Percentiles rank a stretch among this genome's conserved stretches.
These are phyloP conservation scores for Diloba caeruleocephala DNA, from an alignment of 2,888 invertebrate genomes.

Conservation along the genomic window DNA sequence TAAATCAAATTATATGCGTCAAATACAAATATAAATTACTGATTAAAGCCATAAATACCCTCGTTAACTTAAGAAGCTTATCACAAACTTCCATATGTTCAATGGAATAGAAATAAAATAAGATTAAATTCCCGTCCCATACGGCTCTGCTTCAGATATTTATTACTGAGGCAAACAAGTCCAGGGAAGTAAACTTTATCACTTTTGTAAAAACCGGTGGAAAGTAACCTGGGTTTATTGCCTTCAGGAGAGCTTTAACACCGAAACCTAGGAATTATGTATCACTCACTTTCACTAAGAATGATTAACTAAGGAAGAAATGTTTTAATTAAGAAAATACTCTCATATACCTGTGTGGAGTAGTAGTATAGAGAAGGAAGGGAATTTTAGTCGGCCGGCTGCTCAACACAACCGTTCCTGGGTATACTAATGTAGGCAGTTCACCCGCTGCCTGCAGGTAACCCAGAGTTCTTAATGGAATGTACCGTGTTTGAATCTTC, in stretches of 20 bases:
- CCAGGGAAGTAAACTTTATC: conserved; percentile 55
- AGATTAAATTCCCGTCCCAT: conserved; percentile 49
- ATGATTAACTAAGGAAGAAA: conserved; percentile 3
- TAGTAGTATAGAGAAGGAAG: too few species aligned
- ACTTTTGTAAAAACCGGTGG: conserved; percentile 46
- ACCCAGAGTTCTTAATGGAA: too few species aligned
- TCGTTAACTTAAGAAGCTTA: conserved; percentile 50
- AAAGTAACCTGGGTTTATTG: conserved; percentile 43
- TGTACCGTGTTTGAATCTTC: too few species aligned
- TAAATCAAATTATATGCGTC: too few species aligned
- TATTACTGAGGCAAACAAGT: too few species aligned
- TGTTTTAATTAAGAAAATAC: background rate
- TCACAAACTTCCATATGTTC: conserved; percentile 51
- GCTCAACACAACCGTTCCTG: too few species aligned
- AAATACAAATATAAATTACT: background rate
- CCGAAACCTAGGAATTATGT: conserved; percentile 20
- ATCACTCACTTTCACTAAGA: conserved; percentile 3
- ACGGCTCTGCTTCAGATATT: too few species aligned
- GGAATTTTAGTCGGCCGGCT: too few species aligned
- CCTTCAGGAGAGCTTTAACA: conserved; percentile 24
- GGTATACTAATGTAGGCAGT: too few species aligned
- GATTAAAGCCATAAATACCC: conserved; percentile 18
- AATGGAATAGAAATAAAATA: conserved; percentile 49
- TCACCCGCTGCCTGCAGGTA: too few species aligned
- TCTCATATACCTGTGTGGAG: too few species aligned